These are phyloP conservation scores for Drosophila baimaii DNA, from an alignment of 1,140 invertebrate species.

Conservation along the genomic window DNA sequence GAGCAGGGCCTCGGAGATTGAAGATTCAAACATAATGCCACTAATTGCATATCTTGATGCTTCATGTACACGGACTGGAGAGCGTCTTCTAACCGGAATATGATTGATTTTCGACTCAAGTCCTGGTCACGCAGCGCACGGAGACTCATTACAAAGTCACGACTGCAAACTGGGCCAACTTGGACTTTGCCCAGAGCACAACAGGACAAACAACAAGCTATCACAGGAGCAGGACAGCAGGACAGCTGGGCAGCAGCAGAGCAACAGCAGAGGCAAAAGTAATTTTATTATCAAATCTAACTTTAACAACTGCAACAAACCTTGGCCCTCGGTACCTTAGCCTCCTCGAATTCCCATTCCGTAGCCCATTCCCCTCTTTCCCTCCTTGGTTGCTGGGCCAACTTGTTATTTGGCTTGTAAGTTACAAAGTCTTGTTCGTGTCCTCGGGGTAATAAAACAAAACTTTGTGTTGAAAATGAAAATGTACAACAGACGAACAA, in stretches of 20 bases:
- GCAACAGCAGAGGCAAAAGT: constrained; percentile 71
- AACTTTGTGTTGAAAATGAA: constrained; percentile 83
- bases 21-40: constrained; percentile 70
- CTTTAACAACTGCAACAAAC: constrained; percentile 76
- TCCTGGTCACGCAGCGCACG: constrained; percentile 17
- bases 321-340: constrained; percentile 23
- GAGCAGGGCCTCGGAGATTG: constrained; percentile 56
- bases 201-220: constrained; percentile 30
- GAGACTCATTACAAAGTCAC: constrained; percentile 77
- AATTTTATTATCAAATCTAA: constrained; percentile 83
- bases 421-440: constrained; percentile 82
- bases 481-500: constrained; percentile 66
- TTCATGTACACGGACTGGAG: constrained; percentile 57
- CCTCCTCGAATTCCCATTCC: constrained; percentile 8
- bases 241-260: neutral
- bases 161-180: constrained; percentile 66
- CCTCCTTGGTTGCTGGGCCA: constrained; percentile 39
- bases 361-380: neutral
- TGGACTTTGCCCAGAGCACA: constrained; percentile 54
- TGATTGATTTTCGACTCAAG: constrained; percentile 60
- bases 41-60: constrained; percentile 75
- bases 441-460: constrained; percentile 82
- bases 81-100: neutral
- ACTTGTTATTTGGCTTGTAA: constrained; percentile 83
- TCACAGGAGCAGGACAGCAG: constrained; percentile 1